Base-by-base conservation (phyloP, 2,888 invertebrate genomes). In the Agrochola macilenta region DNA sequence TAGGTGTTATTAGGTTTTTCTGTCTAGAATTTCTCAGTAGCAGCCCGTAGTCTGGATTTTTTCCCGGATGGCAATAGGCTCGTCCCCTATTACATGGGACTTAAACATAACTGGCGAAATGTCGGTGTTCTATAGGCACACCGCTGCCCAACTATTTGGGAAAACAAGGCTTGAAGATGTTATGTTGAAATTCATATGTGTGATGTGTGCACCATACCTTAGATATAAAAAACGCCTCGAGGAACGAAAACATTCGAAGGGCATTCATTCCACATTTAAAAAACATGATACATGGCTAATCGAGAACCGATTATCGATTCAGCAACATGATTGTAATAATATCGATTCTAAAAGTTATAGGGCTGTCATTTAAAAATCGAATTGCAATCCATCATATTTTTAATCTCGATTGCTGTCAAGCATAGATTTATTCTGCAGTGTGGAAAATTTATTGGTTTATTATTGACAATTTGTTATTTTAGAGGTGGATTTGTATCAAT, bases 311-410 rank as follows among this genome's bases (percentile, higher is more conserved):
- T 87, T 79, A 88, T 76, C 76, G 75, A 86, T 88, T 86, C 73
- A 79, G 81, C 66, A 69, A 78, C 74, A 75, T 73, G 66, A 86
- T 83, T 68, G 83, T 75, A 86, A 74, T 84, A 49, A 64, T 72
- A 80, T 86, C 77, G 80, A 82, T 80, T 65, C 43, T 52, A 65
- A 83, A 78, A 82, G 46, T 70, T 74, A 86, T 75, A 81, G 78
- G 76, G 76, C 73, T 88, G 88, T 77, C 87, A 78, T 71, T 76
- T 85, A 75, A 75, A 71, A 85, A 79, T 84, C 69, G 64, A 39
- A 72, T 61, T 39, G 65, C 69, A 60, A 89, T 88, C 79, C 39
- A 87, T 88, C 86, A 86, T 66, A 69, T 81, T 86, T 88, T 88
- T 87, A 87, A 88, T 89, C 83, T 86, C 79, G 69, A 81, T 78